A percentile compares a stretch with the other conserved stretches of the same genome.
Conservation (phyloP, 2,113 vertebrate genomes). For the Pterocles gutturalis region DNA sequence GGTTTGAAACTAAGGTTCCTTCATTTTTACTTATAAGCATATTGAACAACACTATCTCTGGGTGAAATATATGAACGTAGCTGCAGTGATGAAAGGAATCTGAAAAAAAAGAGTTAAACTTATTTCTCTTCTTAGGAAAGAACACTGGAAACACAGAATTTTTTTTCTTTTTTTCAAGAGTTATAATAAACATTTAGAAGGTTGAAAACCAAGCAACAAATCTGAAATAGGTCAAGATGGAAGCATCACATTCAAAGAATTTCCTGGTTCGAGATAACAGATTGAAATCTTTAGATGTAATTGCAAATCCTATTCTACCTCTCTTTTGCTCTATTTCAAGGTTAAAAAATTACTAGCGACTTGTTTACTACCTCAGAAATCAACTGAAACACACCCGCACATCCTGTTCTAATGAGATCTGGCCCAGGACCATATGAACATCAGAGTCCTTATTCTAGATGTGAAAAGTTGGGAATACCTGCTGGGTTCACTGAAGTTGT, state of each 20-base stretch:
- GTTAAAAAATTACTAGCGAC: neutral
- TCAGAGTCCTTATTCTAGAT: neutral
- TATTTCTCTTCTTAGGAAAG: neutral
- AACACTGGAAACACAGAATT: neutral
- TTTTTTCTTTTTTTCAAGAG: neutral
- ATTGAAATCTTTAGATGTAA: neutral
- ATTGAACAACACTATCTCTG: neutral
- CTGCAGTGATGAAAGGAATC: neutral
- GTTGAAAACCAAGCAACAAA: neutral
- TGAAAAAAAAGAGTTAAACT: neutral
- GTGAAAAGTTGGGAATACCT: neutral
- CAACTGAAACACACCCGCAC: neutral
- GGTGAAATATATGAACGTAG: neutral
- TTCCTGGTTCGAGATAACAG: neutral
- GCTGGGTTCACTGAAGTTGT: neutral
- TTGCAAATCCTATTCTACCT: neutral
- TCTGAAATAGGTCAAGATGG: neutral
- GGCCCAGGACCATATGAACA: neutral
- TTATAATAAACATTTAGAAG: neutral
- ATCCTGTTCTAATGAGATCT: neutral
- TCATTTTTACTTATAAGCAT: neutral
- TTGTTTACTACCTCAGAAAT: neutral
- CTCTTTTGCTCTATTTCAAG: neutral
- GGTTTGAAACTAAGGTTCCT: neutral
- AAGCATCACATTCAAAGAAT: neutral